Conservation (phyloP, 2,113 vertebrate genomes). For the Otis tarda region DNA sequence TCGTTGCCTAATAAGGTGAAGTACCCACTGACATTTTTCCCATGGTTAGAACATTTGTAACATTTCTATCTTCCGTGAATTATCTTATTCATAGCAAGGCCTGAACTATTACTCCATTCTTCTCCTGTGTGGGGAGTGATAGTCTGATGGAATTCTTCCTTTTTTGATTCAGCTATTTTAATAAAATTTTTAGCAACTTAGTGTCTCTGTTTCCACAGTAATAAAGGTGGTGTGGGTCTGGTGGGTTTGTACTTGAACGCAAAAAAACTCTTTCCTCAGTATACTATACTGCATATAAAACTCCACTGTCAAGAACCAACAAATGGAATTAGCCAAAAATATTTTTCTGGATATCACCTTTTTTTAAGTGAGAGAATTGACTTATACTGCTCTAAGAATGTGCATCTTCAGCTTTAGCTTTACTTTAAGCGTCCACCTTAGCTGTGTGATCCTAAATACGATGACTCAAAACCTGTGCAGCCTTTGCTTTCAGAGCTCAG, state of each 20-base stretch:
- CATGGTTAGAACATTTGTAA: background rate
- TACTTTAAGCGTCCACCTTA: background rate
- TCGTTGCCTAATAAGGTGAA: slow-evolving; percentile 29
- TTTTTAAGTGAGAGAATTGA: background rate
- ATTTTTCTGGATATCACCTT: background rate
- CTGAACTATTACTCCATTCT: background rate
- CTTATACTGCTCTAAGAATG: background rate
- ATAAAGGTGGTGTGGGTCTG: background rate
- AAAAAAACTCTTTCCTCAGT: background rate
- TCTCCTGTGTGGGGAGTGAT: background rate
- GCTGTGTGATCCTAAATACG: background rate
- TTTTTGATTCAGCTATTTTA: background rate
- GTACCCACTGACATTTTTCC: background rate
- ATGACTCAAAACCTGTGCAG: background rate
- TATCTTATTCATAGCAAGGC: background rate
- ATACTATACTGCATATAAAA: background rate
- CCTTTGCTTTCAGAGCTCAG: background rate
- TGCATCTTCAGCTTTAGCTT: background rate
- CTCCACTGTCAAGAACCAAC: background rate
- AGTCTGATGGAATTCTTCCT: background rate
- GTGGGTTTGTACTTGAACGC: background rate
- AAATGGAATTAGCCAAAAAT: background rate
- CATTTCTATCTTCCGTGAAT: background rate
- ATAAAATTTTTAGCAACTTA: background rate
- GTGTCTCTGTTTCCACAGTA: background rate